Percentiles rank a stretch among this genome's conserved stretches.
Evolutionary conservation across 2,113 vertebrate genomes (phyloP).

Genomic region (Meles meles): DNA sequence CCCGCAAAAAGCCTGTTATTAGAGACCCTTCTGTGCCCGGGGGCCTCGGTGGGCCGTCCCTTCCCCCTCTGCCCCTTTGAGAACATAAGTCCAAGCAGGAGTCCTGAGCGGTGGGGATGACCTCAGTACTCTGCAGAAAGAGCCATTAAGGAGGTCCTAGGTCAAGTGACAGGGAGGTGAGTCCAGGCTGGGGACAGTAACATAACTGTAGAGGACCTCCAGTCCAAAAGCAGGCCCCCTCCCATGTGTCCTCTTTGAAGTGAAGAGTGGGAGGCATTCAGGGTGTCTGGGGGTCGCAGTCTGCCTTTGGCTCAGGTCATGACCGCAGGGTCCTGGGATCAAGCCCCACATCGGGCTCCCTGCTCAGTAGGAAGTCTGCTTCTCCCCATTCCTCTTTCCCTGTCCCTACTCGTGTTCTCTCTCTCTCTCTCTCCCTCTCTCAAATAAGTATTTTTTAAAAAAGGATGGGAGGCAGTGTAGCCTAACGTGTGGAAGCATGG

Average conservation of each 20-base stretch:
- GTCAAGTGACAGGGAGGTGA: background rate
- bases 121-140: background rate
- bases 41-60: fast-evolving
- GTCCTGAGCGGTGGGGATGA: background rate
- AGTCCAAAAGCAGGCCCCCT: background rate
- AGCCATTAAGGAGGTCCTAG: background rate
- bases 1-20: background rate
- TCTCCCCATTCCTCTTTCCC: background rate
- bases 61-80: background rate
- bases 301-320: background rate
- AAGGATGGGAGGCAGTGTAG: background rate
- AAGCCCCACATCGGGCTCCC: background rate
- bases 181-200: background rate
- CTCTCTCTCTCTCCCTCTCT: background rate
- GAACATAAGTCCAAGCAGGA: background rate
- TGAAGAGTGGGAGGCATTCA: background rate
- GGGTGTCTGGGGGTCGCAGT: background rate
- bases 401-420: background rate
- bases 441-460: background rate
- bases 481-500: background rate
- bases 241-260: background rate
- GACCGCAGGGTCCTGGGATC: background rate
- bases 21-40: background rate
- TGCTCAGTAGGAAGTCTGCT: background rate
- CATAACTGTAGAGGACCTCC: background rate